These are phyloP conservation scores for Apotomis turbidana DNA, from an alignment of 2,888 invertebrate species.

Conservation along the genomic window DNA sequence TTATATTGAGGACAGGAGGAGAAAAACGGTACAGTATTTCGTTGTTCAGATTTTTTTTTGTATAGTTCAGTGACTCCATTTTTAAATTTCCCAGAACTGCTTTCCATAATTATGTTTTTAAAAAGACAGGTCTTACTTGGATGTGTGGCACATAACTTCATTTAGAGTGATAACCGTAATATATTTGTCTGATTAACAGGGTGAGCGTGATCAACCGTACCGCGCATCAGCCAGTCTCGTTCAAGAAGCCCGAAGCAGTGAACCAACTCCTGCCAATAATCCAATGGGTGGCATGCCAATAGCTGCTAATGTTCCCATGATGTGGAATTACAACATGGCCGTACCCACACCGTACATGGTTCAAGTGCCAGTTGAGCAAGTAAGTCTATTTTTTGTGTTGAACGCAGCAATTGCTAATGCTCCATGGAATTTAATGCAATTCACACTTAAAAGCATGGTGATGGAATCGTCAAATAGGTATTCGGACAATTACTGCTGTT, in stretches of 20 bases:
- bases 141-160: no score
- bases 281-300: slow-evolving; percentile 2
- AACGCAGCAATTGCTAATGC: no score
- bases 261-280: background rate
- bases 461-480: no score
- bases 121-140: no score
- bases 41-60: background rate
- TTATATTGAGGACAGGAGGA: slow-evolving; percentile 52
- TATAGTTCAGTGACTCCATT: no score
- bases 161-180: background rate
- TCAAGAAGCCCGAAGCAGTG: slow-evolving; percentile 12
- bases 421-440: no score
- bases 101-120: no score
- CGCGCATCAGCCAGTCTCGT: slow-evolving; percentile 6
- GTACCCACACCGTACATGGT: slow-evolving; percentile 11
- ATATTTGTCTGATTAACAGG: background rate
- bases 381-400: slow-evolving; percentile 8
- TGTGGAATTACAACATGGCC: slow-evolving; percentile 23
- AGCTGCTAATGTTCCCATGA: background rate
- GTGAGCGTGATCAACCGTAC: slow-evolving; percentile 22
- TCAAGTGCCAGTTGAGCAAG: slow-evolving; percentile 18
- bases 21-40: slow-evolving; percentile 48
- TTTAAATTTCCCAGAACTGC: no score
- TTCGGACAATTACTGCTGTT: no score
- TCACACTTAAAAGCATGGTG: no score